These are phyloP conservation scores for Crocuta crocuta DNA, from an alignment of 2,113 vertebrate species.

Conservation along the genomic window DNA sequence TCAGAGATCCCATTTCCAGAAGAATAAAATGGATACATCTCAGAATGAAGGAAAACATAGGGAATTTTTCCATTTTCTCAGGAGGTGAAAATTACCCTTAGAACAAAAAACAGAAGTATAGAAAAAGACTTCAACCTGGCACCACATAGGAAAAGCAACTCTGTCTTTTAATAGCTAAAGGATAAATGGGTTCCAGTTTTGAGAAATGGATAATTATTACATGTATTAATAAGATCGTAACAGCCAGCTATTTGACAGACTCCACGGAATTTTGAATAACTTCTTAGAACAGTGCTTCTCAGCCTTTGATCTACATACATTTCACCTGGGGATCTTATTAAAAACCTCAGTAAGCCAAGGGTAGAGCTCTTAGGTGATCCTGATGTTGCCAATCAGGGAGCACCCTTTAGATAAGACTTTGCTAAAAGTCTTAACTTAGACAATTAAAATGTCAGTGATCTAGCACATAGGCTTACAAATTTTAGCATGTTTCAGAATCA, in stretches of 20 bases:
- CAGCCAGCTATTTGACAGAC: not conserved
- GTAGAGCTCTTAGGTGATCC: not conserved
- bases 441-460: not conserved
- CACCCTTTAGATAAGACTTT: not conserved
- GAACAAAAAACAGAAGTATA: not conserved
- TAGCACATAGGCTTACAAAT: not conserved
- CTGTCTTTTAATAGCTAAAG: slow-evolving; percentile 6
- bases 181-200: not conserved
- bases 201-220: not conserved
- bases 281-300: not conserved
- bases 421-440: not conserved
- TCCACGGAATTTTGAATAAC: not conserved
- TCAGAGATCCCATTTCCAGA: slow-evolving; percentile 31
- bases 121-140: not conserved
- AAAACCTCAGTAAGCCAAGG: not conserved
- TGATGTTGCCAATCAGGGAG: not conserved
- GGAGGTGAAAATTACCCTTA: not conserved
- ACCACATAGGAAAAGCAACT: not conserved
- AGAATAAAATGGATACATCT: slow-evolving; percentile 18
- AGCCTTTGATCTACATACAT: not conserved
- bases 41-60: slow-evolving; percentile 39
- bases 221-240: not conserved
- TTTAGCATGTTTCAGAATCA: not conserved
- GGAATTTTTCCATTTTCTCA: slow-evolving; percentile 58
- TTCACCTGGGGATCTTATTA: not conserved